Conservation (phyloP, 2,797 vertebrate genomes). For the Sylvilagus floridanus region DNA sequence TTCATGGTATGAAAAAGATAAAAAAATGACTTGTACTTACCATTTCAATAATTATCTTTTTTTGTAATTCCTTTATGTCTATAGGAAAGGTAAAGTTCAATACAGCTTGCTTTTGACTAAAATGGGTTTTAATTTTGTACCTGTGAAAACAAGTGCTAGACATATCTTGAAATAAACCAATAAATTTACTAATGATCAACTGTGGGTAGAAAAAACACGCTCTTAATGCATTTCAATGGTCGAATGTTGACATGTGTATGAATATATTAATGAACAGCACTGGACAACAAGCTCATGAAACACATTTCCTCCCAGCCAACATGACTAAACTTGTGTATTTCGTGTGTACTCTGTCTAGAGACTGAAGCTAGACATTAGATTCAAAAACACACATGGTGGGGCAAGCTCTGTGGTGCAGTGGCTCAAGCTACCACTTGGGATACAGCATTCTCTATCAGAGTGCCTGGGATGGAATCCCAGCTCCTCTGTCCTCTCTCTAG, state of each 20-base stretch:
- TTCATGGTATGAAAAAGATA: background rate
- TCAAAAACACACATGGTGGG: background rate
- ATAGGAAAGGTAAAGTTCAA: conserved; percentile 13
- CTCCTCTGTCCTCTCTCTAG: too few species aligned
- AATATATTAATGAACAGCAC: background rate
- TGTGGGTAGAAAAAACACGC: conserved; percentile 26
- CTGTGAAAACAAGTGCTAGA: background rate
- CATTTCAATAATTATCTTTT: conserved; percentile 36
- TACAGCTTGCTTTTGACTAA: conserved; percentile 14
- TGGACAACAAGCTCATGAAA: conserved; percentile 16
- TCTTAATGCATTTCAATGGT: background rate
- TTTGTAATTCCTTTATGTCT: conserved; percentile 35
- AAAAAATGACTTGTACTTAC: conserved; percentile 21
- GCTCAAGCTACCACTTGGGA: too few species aligned
- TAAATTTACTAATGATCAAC: background rate
- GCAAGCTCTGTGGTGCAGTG: too few species aligned
- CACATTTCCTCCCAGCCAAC: background rate
- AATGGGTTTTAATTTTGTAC: conserved; percentile 2
- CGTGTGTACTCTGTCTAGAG: background rate
- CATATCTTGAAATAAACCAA: background rate
- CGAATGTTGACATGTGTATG: background rate
- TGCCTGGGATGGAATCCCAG: too few species aligned
- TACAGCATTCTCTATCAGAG: too few species aligned
- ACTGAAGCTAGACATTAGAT: background rate
- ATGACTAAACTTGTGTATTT: background rate